Evolutionary conservation across 2,113 vertebrate genomes (phyloP), one percentile per base, ranked within the genome.

Genomic region (Poecile atricapillus): DNA sequence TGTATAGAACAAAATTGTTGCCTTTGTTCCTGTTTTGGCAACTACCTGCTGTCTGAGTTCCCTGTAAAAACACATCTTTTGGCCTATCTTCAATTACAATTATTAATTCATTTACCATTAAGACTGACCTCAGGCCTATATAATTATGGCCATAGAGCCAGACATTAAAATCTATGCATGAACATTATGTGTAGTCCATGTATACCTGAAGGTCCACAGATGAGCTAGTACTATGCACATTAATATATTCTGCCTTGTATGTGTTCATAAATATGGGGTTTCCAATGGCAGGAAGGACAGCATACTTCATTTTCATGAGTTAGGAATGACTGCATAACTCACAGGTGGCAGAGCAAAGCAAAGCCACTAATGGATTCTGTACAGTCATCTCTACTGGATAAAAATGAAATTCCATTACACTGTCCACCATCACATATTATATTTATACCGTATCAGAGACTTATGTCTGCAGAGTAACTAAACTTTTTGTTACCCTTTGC

Each of bases 301-400:
- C 62, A 95, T 92, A 91, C 79, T 95, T 97, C 90, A 96, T 96
- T 97, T 95, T 96, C 77, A 94, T 95, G 96, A 97, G 95, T 97
- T 97, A 94, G 90, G 95, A 97, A 96, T 92, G 88, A 95, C 64
- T 94, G 59, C 85, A 95, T 95, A 96, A 96, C 87, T 96, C 96
- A 97, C 83, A 90, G 83, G 95, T 95, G 97, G 89, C 87, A 95
- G 94, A 96, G 93, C 63, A 92, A 88, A 97, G 67, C 70, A 62
- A 95, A 91, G 33, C 64, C 68, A 67, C 75, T 96, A 95, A 84
- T 93, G 91, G 86, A 96, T 97, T 97, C 93, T 93, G 87, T 95
- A 93, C 80, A 95, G 93, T 91, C 82, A 91, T 80, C 94, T 78
- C 80, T 96, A 89, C 49, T 88, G 82, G 90, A 94, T 94, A 85